phyloP scores from a whole-genome alignment of 2,797 vertebrate genomes.

The Pantherophis vulpinus region DNA sequence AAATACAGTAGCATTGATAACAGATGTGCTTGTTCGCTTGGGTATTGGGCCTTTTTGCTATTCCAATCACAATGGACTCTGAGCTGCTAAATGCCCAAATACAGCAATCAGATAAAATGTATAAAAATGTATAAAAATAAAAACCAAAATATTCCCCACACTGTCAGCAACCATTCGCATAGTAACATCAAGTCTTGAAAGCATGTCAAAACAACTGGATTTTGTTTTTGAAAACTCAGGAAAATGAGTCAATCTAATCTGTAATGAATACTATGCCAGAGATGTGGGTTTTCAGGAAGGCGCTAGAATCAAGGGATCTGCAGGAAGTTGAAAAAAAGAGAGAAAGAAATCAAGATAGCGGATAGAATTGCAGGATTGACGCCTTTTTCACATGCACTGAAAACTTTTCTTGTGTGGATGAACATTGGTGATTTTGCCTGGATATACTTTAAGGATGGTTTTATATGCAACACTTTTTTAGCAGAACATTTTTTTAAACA shows the following conservation, averaged over 20 bases:
- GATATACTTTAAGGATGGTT: not conserved
- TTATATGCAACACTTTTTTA: not conserved
- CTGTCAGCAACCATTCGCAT: not conserved
- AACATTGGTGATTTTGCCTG: not conserved
- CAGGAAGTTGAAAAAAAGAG: not conserved
- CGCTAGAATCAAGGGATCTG: not conserved
- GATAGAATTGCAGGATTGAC: not conserved
- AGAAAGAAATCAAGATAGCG: not conserved
- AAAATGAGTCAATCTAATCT: not conserved
- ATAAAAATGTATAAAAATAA: not conserved
- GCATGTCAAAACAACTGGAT: not conserved
- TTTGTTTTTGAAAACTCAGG: not conserved
- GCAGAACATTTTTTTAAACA: not conserved
- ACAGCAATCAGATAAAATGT: not conserved
- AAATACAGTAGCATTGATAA: not conserved
- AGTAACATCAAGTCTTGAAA: not conserved
- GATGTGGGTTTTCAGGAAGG: not conserved
- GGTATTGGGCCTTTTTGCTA: not conserved
- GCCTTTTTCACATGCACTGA: not conserved
- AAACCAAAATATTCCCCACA: not conserved
- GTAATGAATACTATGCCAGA: not conserved
- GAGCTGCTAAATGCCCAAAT: not conserved
- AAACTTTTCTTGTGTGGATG: not conserved
- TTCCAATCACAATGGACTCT: not conserved
- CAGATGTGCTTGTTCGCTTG: not conserved